Evolutionary conservation across 2,797 vertebrate species (phyloP).

Genomic region (Poeciliopsis paucimaculata): DNA sequence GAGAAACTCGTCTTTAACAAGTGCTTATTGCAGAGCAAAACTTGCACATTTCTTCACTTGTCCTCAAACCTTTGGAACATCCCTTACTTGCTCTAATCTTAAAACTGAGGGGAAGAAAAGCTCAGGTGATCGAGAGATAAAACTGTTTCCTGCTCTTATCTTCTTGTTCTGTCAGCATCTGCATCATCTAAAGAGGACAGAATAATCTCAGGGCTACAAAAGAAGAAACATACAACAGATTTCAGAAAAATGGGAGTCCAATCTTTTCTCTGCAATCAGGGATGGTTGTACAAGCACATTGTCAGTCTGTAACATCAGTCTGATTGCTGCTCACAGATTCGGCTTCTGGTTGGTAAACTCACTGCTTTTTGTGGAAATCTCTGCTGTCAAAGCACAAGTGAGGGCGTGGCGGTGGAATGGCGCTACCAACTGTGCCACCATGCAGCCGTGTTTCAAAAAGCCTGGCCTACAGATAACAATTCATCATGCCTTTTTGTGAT

Average conservation of each 20-base stretch:
- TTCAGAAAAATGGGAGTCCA: conserved; percentile 36
- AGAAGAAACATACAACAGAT: conserved; percentile 34
- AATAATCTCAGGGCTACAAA: conserved; percentile 31
- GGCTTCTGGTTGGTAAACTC: background rate
- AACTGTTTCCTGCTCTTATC: conserved; percentile 38
- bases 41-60: background rate
- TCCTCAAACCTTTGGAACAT: conserved; percentile 20
- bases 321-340: conserved; percentile 13
- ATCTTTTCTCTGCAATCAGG: conserved; percentile 43
- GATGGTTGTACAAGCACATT: conserved; percentile 26
- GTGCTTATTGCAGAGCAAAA: background rate
- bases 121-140: conserved; percentile 51
- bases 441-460: background rate
- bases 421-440: background rate
- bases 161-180: conserved; percentile 39
- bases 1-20: conserved; percentile 31
- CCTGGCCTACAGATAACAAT: background rate
- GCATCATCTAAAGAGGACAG: conserved; percentile 21
- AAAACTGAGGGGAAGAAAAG: conserved; percentile 28
- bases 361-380: background rate
- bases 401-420: background rate
- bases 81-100: conserved; percentile 48
- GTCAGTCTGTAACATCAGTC: conserved; percentile 31
- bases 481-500: too few species aligned
- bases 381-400: background rate